A percentile compares a stretch with the other conserved stretches of the same genome.
Conservation (phyloP, 2,113 vertebrate genomes). For the Columba livia region DNA sequence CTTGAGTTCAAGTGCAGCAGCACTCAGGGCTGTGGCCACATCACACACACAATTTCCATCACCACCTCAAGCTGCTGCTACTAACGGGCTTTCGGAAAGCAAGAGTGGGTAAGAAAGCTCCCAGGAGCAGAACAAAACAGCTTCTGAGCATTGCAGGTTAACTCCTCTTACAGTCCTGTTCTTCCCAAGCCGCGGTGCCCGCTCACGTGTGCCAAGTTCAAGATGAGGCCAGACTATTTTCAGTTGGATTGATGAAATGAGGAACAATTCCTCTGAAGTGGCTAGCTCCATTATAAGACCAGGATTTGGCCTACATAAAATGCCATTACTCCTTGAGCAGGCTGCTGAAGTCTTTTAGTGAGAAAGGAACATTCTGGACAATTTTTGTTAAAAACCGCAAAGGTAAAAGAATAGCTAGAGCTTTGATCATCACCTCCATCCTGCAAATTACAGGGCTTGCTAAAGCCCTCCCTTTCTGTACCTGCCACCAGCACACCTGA, state of each 20-base stretch:
- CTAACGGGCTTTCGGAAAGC: accelerated
- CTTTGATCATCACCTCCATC: background rate
- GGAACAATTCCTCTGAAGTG: background rate
- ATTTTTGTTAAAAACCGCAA: background rate
- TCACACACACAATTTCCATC: accelerated
- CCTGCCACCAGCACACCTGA: background rate
- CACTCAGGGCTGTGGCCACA: accelerated
- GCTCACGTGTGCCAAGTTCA: accelerated
- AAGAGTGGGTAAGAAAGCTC: background rate
- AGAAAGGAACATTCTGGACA: background rate
- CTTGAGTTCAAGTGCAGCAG: accelerated
- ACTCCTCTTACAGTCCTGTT: accelerated
- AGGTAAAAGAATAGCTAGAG: background rate
- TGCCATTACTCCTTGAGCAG: background rate
- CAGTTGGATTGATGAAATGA: background rate
- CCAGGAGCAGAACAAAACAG: background rate
- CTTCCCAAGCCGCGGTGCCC: accelerated
- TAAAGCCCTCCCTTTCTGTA: background rate
- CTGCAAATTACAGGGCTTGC: background rate
- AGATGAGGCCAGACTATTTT: background rate
- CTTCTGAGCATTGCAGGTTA: background rate
- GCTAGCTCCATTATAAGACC: background rate
- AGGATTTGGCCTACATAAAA: background rate
- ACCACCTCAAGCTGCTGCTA: accelerated
- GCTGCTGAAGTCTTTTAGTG: background rate